A percentile compares a stretch with the other conserved stretches of the same genome.
Evolutionary conservation across 2,797 vertebrate species (phyloP).

Genomic region (Novumbra hubbsi): DNA sequence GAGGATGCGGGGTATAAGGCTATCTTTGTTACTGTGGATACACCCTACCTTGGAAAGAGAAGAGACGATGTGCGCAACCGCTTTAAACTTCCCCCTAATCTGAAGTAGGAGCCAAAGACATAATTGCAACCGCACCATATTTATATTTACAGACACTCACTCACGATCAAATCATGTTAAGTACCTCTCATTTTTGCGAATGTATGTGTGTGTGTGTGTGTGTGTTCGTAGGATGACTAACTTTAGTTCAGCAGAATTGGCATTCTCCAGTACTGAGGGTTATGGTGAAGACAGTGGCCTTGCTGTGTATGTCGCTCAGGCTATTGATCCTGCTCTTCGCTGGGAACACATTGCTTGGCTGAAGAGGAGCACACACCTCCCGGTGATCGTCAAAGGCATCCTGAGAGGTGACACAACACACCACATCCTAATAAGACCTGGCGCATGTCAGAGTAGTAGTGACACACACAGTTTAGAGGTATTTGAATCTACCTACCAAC

Average conservation of each 20-base stretch:
- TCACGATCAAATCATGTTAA: not conserved
- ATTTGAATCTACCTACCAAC: not conserved
- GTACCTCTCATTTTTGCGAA: not conserved
- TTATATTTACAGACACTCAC: not conserved
- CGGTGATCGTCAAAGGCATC: slow-evolving; percentile 77
- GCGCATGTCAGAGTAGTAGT: slow-evolving; percentile 24
- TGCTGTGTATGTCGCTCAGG: slow-evolving; percentile 80
- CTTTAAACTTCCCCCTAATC: slow-evolving; percentile 89
- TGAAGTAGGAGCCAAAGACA: slow-evolving; percentile 77
- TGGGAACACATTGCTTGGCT: slow-evolving; percentile 86
- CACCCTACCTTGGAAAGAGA: slow-evolving; percentile 87
- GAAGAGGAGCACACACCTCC: slow-evolving; percentile 69
- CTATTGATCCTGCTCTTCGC: slow-evolving; percentile 81
- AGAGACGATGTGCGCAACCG: slow-evolving; percentile 86
- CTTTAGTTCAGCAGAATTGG: slow-evolving; percentile 82
- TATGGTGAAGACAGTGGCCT: slow-evolving; percentile 85
- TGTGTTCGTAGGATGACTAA: slow-evolving; percentile 83
- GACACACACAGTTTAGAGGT: not conserved
- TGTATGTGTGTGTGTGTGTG: slow-evolving; percentile 11
- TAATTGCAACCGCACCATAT: not conserved
- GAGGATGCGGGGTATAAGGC: slow-evolving; percentile 84
- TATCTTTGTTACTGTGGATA: slow-evolving; percentile 93
- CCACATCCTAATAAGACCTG: slow-evolving; percentile 55
- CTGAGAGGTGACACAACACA: slow-evolving; percentile 74
- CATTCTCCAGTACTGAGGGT: slow-evolving; percentile 81